Evolutionary conservation across 1,140 invertebrate genomes (phyloP), one percentile per base, ranked within the genome.

Genomic region (Listronotus oregonensis): DNA sequence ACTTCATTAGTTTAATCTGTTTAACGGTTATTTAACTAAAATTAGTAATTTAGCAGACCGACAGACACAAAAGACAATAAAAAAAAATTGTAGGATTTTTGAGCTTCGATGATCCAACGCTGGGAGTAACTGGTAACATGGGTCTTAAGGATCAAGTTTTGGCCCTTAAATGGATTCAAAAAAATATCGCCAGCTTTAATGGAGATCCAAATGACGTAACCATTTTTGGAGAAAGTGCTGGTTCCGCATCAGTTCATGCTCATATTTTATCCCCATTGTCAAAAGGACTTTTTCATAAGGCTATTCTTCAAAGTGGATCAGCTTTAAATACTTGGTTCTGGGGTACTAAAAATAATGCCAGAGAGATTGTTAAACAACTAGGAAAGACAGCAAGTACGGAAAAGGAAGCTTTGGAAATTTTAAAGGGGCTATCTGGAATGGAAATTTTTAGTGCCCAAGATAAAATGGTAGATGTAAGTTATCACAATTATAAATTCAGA

Each of bases 231-330:
- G 79, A 80, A 56, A 82, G 82, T 62, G 79, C 85, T 9, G 87
- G 87, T 2, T 85, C 80, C 18, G 77, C 81, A 7, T 76, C 79
- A 10, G 80, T 83, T 5, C 81, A 84, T 68, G 77, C 80, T 9
- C 80, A 83, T 73, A 78, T 83, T 50, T 67, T 85, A 8, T 83
- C 83, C 71, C 72, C 85, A 70, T 69, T 82, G 86, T 75, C 86
- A 77, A 71, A 75, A 80, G 87, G 86, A 10, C 75, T 88, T 42
- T 90, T 88, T 70, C 81, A 81, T 63, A 78, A 77, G 72, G 84
- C 81, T 3, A 87, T 89, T 40, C 70, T 85, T 32, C 84, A 86
- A 82, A 85, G 86, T 78, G 88, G 86, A n/a, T 84, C 77, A 6
- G 79, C 78, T 0, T 83, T 69, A 80, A 67, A 77, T 60, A 72